phyloP scores from a whole-genome alignment of 1,140 invertebrate genomes.

The Platyura marginata region DNA sequence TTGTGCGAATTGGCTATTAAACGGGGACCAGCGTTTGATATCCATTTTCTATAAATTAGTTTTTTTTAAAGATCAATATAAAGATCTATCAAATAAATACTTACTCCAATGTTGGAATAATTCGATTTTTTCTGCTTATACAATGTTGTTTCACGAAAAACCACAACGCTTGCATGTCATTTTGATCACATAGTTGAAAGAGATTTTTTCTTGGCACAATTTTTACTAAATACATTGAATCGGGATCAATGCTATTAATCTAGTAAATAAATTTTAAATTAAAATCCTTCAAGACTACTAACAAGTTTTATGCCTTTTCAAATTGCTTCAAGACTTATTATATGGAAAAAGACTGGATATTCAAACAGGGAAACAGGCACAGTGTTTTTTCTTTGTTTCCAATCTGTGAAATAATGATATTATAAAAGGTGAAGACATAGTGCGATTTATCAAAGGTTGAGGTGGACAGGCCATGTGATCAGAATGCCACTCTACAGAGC shows the following conservation, averaged over 20 bases:
- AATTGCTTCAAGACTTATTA: no score
- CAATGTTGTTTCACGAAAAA: constrained; percentile 38
- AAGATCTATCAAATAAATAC: constrained; percentile 17
- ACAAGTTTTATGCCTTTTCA: no score
- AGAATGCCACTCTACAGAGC: no score
- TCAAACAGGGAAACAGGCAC: no score
- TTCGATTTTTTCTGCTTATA: constrained; percentile 29
- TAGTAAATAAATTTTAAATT: constrained; percentile 11
- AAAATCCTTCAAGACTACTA: no score
- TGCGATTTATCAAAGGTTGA: no score
- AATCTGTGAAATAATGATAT: no score
- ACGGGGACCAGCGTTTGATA: constrained; percentile 37
- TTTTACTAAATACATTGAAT: constrained; percentile 32
- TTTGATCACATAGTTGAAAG: constrained; percentile 23
- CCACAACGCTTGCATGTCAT: constrained; percentile 32
- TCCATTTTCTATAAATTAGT: constrained; percentile 33
- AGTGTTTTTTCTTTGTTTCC: no score
- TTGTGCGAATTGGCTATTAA: constrained; percentile 26
- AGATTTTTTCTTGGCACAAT: constrained; percentile 29
- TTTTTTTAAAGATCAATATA: neutral
- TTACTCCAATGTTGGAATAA: constrained; percentile 40
- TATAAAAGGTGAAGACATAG: no score
- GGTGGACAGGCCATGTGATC: no score
- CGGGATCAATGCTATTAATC: constrained; percentile 26
- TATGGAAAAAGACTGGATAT: no score